Conservation (phyloP, 2,888 invertebrate species). For the Hedya salicella region DNA sequence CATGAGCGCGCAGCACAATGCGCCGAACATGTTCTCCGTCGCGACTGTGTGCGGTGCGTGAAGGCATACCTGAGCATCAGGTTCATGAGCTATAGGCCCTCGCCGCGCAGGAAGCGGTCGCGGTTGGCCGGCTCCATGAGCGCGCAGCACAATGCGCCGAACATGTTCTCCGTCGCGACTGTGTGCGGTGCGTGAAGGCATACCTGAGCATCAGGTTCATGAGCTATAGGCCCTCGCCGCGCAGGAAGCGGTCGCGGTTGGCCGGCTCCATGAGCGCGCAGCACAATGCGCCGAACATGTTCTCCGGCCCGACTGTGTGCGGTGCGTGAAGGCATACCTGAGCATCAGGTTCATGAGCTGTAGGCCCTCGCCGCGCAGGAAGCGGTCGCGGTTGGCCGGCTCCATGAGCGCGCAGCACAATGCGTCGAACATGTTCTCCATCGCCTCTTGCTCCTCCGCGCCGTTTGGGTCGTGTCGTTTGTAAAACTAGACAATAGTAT, state of each 20-base stretch:
- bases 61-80: conserved; percentile 94
- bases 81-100: conserved; percentile 99
- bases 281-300: conserved; percentile 97
- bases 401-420: conserved; percentile 97
- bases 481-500: conserved; percentile 88
- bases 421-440: conserved; percentile 99
- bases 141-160: conserved; percentile 97
- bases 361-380: conserved; percentile 97
- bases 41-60: too few relatives aligned
- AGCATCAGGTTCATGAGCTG: conserved; percentile 99
- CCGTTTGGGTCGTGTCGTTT: conserved; percentile 96
- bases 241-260: conserved; percentile 96
- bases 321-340: conserved; percentile 87
- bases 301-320: too few relatives aligned
- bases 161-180: conserved; percentile 92
- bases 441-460: conserved; percentile 97
- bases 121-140: conserved; percentile 95
- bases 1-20: conserved; percentile 97
- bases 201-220: conserved; percentile 99
- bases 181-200: too few relatives aligned
- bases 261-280: conserved; percentile 94
- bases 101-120: conserved; percentile 96
- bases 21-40: conserved; percentile 95
- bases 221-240: conserved; percentile 98
- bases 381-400: conserved; percentile 94